phyloP scores from a whole-genome alignment of 1,140 invertebrate species.

The Akabosia matsudoensis region DNA sequence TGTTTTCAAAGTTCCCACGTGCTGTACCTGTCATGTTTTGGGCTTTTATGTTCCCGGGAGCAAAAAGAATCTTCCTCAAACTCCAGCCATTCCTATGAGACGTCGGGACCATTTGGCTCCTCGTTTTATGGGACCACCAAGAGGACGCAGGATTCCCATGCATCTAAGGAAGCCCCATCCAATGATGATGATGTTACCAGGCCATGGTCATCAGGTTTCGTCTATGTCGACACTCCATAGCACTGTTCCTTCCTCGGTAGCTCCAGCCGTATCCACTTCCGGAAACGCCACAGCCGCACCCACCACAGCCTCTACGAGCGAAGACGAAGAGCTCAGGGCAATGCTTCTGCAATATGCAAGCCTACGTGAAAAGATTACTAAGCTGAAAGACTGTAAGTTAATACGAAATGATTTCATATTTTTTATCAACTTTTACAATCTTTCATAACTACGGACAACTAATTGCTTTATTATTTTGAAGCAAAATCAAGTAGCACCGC shows the following conservation, averaged over 20 bases:
- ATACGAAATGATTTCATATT: too few species aligned
- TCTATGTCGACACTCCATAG: slow-evolving; percentile 5
- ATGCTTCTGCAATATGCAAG: slow-evolving; percentile 42
- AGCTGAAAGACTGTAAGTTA: slow-evolving; percentile 33
- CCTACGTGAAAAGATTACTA: slow-evolving; percentile 44
- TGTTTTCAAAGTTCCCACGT: slow-evolving; percentile 58
- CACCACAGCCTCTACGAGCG: slow-evolving; percentile 18
- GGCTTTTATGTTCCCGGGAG: slow-evolving; percentile 54
- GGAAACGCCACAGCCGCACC: background rate
- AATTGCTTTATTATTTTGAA: background rate
- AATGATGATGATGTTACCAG: slow-evolving; percentile 23
- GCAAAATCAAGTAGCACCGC: background rate
- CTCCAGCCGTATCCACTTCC: background rate
- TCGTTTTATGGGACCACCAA: slow-evolving; percentile 61
- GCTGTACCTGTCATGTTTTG: slow-evolving; percentile 77
- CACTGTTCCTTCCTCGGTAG: background rate
- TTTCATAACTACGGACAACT: background rate
- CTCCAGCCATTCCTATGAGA: slow-evolving; percentile 33
- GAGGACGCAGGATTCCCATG: slow-evolving; percentile 53
- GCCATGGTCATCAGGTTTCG: slow-evolving; percentile 1
- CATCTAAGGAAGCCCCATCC: slow-evolving; percentile 18
- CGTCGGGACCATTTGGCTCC: slow-evolving; percentile 30
- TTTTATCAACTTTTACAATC: too few species aligned
- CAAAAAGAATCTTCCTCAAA: slow-evolving; percentile 14
- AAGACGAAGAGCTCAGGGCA: slow-evolving; percentile 37